A percentile compares a stretch with the other conserved stretches of the same genome.
These are phyloP conservation scores for Cyprinodon diabolis DNA, from an alignment of 2,797 vertebrate genomes.

Conservation along the genomic window DNA sequence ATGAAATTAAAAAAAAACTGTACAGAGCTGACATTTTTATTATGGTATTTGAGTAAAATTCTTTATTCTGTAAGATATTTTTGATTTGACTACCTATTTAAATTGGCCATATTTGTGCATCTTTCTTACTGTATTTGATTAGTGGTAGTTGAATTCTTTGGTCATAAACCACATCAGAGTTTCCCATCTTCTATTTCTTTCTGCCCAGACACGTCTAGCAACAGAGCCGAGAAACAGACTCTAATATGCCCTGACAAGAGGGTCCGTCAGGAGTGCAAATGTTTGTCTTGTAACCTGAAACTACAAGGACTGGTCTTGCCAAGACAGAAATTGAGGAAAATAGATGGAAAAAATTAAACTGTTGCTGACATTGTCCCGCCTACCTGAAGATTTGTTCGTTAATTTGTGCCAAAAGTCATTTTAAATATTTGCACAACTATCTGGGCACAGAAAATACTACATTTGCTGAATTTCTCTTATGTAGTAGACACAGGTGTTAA, in stretches of 20 bases:
- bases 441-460: slow-evolving; percentile 41
- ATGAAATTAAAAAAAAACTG: not conserved
- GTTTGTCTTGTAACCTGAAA: slow-evolving; percentile 76
- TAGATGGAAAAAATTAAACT: slow-evolving; percentile 63
- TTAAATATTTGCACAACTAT: slow-evolving; percentile 66
- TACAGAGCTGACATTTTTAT: not conserved
- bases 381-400: slow-evolving; percentile 53
- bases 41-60: not conserved
- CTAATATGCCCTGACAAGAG: slow-evolving; percentile 73
- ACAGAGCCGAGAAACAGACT: slow-evolving; percentile 69
- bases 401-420: slow-evolving; percentile 62
- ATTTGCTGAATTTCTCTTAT: slow-evolving; percentile 36
- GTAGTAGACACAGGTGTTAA: no score
- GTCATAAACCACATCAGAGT: slow-evolving; percentile 64
- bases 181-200: slow-evolving; percentile 56
- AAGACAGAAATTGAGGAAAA: slow-evolving; percentile 69
- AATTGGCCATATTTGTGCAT: not conserved
- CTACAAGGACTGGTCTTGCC: slow-evolving; percentile 65
- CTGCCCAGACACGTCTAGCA: slow-evolving; percentile 67
- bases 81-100: not conserved
- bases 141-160: slow-evolving; percentile 28
- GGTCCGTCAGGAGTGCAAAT: slow-evolving; percentile 71
- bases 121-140: not conserved
- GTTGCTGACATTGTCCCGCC: slow-evolving; percentile 70
- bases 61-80: not conserved